These are phyloP conservation scores for Radopholus similis DNA, from an alignment of 1,140 invertebrate genomes.

Conservation along the genomic window DNA sequence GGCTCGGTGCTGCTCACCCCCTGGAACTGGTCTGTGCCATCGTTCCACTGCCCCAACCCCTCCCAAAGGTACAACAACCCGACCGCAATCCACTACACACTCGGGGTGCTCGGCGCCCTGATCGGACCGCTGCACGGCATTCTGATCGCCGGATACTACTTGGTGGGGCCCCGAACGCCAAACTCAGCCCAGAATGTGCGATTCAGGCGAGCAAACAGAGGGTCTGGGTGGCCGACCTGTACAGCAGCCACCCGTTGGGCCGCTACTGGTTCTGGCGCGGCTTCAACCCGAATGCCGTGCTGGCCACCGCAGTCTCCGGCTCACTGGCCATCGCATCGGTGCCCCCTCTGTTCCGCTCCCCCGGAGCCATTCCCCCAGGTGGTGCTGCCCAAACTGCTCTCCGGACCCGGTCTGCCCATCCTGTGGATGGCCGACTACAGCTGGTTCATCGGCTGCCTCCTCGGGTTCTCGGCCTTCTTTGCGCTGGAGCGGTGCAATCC, in stretches of 20 bases:
- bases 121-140: not conserved
- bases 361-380: too few relatives aligned
- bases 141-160: not conserved
- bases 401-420: not conserved
- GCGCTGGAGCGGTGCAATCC: not conserved
- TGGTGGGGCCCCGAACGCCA: not conserved
- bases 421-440: too few relatives aligned
- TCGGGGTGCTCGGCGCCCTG: not conserved
- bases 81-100: not conserved
- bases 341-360: not conserved
- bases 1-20: not conserved
- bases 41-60: too few relatives aligned
- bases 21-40: slow-evolving; percentile 3
- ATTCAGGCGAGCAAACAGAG: not conserved
- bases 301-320: not conserved
- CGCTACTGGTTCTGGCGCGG: not conserved
- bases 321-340: not conserved
- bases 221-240: not conserved
- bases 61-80: not conserved
- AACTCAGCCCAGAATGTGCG: too few relatives aligned
- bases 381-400: not conserved
- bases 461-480: not conserved
- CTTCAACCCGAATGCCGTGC: not conserved
- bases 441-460: not conserved
- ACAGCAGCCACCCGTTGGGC: not conserved